Conservation (phyloP, 2,113 vertebrate species). For the Bothrops jararaca region DNA sequence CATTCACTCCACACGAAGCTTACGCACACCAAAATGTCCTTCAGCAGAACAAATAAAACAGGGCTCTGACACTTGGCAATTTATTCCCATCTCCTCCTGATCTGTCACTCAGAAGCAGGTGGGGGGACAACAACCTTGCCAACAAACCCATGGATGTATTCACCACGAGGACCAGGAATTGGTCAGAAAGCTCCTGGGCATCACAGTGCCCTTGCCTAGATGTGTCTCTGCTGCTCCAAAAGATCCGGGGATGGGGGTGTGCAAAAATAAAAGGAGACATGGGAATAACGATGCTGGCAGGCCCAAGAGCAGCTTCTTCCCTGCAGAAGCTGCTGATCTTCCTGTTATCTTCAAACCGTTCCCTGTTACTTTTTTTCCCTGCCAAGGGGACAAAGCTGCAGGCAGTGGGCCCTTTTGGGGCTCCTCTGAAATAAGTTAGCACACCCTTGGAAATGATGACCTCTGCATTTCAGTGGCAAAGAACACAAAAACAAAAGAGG, state of each 20-base stretch:
- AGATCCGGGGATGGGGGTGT: too few species aligned
- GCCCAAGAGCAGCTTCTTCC: neutral
- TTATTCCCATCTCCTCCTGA: slow-evolving; percentile 24
- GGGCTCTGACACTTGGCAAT: neutral
- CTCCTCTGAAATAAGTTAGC: neutral
- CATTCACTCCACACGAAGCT: accelerated
- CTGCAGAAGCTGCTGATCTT: neutral
- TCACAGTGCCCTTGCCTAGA: neutral
- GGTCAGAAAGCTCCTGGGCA: neutral
- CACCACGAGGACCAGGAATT: neutral
- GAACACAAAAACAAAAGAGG: too few species aligned
- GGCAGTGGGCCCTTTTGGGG: neutral
- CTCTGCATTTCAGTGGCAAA: neutral
- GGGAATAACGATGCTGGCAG: too few species aligned
- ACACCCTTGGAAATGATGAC: neutral
- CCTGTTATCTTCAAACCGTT: neutral
- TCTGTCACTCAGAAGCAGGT: neutral
- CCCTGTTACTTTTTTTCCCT: too few species aligned
- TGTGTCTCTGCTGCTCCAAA: neutral
- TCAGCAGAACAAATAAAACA: accelerated
- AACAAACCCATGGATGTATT: neutral
- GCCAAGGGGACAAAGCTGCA: neutral
- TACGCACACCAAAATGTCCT: neutral
- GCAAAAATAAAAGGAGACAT: neutral
- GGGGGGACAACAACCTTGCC: neutral